Conservation (phyloP, 2,888 invertebrate genomes). For the Amblyjoppa fuscipennis region DNA sequence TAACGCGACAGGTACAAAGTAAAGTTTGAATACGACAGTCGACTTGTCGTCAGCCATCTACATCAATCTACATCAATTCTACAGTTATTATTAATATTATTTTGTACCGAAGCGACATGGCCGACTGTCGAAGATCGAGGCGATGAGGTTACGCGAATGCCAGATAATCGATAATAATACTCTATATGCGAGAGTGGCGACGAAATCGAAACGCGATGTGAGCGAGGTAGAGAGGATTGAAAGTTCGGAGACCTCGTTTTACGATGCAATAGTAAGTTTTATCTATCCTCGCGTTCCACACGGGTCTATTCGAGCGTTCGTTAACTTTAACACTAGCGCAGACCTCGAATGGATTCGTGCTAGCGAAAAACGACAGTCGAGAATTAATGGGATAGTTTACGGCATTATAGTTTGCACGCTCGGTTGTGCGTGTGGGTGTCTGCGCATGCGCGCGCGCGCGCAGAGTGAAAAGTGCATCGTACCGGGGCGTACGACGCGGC, state of each 20-base stretch:
- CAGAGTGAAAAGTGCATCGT: conserved; percentile 64
- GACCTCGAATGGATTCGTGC: conserved; percentile 28
- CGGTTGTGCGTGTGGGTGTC: neutral
- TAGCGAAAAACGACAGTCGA: conserved; percentile 14
- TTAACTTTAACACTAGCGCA: conserved; percentile 48
- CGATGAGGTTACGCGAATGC: neutral
- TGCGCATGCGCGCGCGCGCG: conserved; percentile 11
- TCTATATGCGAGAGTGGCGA: neutral
- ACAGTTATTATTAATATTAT: too few species aligned
- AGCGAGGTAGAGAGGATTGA: conserved; percentile 22
- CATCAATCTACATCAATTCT: too few species aligned
- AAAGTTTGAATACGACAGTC: too few species aligned
- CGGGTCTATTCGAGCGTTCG: conserved; percentile 60
- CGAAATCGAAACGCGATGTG: conserved; percentile 32
- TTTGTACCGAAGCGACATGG: too few species aligned
- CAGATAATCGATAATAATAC: conserved; percentile 6
- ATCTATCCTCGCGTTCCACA: conserved; percentile 33
- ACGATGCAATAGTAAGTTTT: conserved; percentile 60
- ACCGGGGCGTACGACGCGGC: conserved; percentile 37
- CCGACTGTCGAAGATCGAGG: neutral
- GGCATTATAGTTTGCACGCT: conserved; percentile 23
- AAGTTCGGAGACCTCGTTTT: conserved; percentile 62
- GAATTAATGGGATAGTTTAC: conserved; percentile 37
- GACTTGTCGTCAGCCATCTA: too few species aligned
- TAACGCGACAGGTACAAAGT: too few species aligned